phyloP scores from a whole-genome alignment of 2,888 invertebrate species.

The Polyommatus icarus region DNA sequence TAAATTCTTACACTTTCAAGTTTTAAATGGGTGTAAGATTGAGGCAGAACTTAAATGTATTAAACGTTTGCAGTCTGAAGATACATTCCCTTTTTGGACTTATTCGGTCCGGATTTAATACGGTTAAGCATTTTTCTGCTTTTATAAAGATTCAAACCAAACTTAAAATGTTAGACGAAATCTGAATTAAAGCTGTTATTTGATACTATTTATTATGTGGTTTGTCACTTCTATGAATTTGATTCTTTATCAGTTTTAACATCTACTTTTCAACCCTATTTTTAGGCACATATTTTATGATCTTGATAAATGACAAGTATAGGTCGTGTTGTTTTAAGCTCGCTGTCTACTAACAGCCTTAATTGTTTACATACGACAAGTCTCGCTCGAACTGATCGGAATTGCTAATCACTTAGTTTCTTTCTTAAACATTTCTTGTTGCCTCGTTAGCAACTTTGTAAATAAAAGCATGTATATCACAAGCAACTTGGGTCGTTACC shows the following conservation, averaged over 20 bases:
- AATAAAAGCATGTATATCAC: slow-evolving; percentile 24
- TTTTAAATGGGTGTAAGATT: slow-evolving; percentile 18
- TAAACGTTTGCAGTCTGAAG: slow-evolving; percentile 7
- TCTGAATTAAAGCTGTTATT: neutral
- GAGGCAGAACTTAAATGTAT: neutral
- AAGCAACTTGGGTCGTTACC: slow-evolving; percentile 23
- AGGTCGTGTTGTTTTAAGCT: neutral
- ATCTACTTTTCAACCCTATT: neutral
- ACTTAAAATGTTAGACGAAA: neutral
- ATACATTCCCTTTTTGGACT: neutral
- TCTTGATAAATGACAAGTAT: neutral
- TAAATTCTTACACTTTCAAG: neutral
- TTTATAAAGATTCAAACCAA: neutral
- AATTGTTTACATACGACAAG: neutral
- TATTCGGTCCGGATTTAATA: neutral
- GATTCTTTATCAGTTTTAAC: neutral
- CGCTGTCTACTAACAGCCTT: neutral
- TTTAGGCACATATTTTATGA: neutral
- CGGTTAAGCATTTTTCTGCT: neutral
- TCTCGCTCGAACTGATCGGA: neutral
- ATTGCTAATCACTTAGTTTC: slow-evolving; percentile 19
- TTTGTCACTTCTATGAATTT: neutral
- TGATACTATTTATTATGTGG: neutral
- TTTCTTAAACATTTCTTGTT: slow-evolving; percentile 21
- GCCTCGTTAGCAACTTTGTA: slow-evolving; percentile 10